Conservation (phyloP, 2,888 invertebrate genomes). For the Leistus spinibarbis region DNA sequence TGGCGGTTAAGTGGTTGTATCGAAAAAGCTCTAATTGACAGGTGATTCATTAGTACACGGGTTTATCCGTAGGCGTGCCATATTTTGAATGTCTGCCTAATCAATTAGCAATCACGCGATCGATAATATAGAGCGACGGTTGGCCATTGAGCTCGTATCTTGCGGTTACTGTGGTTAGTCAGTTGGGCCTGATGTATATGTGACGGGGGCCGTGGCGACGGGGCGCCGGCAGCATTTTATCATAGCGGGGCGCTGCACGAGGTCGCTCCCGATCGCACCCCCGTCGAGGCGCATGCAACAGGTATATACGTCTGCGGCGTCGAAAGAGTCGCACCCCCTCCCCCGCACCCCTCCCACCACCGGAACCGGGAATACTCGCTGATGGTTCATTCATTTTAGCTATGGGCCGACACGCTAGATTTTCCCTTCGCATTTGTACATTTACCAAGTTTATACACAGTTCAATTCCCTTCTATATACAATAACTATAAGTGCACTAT, state of each 20-base stretch:
- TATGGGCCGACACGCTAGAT: background rate
- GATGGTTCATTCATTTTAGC: background rate
- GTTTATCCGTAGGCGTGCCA: background rate
- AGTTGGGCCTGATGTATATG: background rate
- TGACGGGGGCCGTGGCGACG: background rate
- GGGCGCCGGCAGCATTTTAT: constrained; percentile 1
- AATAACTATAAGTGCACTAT: too few relatives aligned
- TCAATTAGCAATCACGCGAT: constrained; percentile 13
- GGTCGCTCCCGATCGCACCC: background rate
- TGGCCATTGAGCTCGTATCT: background rate
- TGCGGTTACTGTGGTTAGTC: background rate
- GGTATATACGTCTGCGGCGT: constrained; percentile 3
- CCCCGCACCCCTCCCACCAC: background rate
- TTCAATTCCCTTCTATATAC: too few relatives aligned
- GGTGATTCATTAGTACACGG: background rate
- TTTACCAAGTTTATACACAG: too few relatives aligned
- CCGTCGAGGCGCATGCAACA: constrained; percentile 5
- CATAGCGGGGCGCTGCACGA: background rate
- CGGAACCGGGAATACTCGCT: background rate
- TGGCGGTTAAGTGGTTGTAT: too few relatives aligned
- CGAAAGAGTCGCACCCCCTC: background rate
- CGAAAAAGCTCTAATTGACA: background rate
- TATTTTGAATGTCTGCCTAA: background rate
- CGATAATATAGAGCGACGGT: background rate
- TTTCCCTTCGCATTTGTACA: too few relatives aligned